Base-by-base conservation (phyloP, 2,113 vertebrate species). In the Aphyosemion australe region DNA sequence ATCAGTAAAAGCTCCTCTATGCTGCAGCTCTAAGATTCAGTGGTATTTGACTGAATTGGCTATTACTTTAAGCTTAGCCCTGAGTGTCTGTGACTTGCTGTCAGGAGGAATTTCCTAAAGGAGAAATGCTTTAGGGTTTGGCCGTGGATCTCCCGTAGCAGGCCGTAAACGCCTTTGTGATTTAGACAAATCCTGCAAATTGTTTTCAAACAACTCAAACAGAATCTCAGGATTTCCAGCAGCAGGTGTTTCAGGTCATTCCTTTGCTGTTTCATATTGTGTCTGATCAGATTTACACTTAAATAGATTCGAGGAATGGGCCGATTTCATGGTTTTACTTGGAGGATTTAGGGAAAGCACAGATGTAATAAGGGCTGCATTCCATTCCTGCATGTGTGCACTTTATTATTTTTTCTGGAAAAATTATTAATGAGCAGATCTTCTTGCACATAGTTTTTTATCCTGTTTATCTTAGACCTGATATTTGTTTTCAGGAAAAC, bases 171-270 rank as follows among this genome's bases (percentile, higher is more conserved):
- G 58, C 66, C 42, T 42, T 43, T 9, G 76, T 62, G 82, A 78
- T 81, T 79, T 76, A 77, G 72, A 72, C 62, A 76, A 76, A 86
- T 83, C 75, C 73, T 21, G 75, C 83, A 79, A 45, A 59, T 31
- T 61, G 65, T 78, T 65, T 31, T 26, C 63, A 82, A 85, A 80
- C 73, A 82, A 68, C 63, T 67, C 60, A 73, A 76, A 77, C n/a
- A 72, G 41, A 67, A 8, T 60, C 64, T 74, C 49, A 57, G 58
- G 60, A 63, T 76, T 60, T 71, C 46, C 45, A 71, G 11, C 64
- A 73, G 57, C 64, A 74, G 57, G 52, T 70, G 75, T 67, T 51
- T 19, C 43, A 15, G 46, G 15, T 6, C 39, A 9, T 66, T 48
- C 43, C 8, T 14, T 21, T 15, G 65, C 41, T 5, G 6, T 5